Evolutionary conservation across 2,888 invertebrate species (phyloP), one percentile per base, ranked within the genome.

Genomic region (Ellobium chinense): DNA sequence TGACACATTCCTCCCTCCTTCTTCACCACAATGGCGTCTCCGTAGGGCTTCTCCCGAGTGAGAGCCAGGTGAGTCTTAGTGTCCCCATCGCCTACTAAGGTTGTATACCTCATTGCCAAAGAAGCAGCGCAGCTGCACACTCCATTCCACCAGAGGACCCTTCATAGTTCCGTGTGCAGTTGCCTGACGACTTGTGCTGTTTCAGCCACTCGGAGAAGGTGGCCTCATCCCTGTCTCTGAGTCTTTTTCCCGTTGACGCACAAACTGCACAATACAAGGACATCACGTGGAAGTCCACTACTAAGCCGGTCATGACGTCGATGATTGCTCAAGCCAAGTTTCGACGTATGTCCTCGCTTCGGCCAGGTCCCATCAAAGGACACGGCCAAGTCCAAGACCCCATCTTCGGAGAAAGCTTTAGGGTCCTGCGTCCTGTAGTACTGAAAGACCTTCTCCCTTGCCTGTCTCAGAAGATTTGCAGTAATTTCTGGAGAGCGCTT

Each of bases 1-100:
- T 60, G n/a, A 65, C 65, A 27, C 65, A 65, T 31, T 65, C 65
- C 65, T 65, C n/a, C n/a, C n/a, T n/a, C 65, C n/a, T 60, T 60
- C n/a, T 24, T 60, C 12, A 60, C 60, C 7, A 7, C 7, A n/a
- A 7, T 7, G 5, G 18, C 29, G 34, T 27, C 65, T 31, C 65
- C 65, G 34, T 65, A 65, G 29, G 65, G 29, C 27, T 21, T 4
- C n/a, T 31, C 31, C 21, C n/a, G 5, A 14, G 60, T 60, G 14
- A 60, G 7, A n/a, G 60, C n/a, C n/a, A 24, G 21, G 60, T 14
- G n/a, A 14, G 60, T 65, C 65, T 65, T 65, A 9, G 31, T 65
- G n/a, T n/a, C 65, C 31, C 65, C 65, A n/a, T 65, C 65, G 9
- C 65, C 29, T 24, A 65, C 4, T 9, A 65, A 31, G 65, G 34